These are phyloP conservation scores for Andinoacara biseriatus DNA, from an alignment of 2,113 vertebrate species.

Conservation along the genomic window DNA sequence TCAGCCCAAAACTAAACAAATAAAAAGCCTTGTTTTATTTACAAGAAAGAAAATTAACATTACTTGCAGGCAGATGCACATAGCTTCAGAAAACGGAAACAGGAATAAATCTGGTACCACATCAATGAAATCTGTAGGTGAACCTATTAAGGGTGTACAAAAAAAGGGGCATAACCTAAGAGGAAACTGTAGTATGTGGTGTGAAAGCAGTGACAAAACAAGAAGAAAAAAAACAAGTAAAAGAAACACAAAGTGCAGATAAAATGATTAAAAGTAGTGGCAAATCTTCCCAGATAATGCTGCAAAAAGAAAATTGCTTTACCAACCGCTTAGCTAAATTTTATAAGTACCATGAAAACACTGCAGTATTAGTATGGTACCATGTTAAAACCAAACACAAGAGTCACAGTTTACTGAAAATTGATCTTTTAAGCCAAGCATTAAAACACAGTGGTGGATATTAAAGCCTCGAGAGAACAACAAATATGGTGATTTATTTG, in stretches of 20 bases:
- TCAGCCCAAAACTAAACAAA: slow-evolving; percentile 17
- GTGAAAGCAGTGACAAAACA: slow-evolving; percentile 11
- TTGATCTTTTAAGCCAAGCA: slow-evolving; percentile 41
- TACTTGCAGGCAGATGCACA: slow-evolving; percentile 40
- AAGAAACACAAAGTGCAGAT: slow-evolving; percentile 62
- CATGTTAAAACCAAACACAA: slow-evolving; percentile 17
- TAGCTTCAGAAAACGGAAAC: slow-evolving; percentile 43
- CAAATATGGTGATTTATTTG: neutral
- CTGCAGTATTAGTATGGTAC: slow-evolving; percentile 24
- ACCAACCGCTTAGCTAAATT: slow-evolving; percentile 39
- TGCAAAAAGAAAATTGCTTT: slow-evolving; percentile 43
- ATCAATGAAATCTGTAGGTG: slow-evolving; percentile 42
- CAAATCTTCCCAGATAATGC: slow-evolving; percentile 48
- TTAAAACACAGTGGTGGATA: slow-evolving; percentile 1
- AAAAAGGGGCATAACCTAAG: neutral
- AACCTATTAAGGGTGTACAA: slow-evolving; percentile 40
- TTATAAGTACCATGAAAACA: slow-evolving; percentile 46
- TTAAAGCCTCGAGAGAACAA: neutral
- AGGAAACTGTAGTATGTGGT: slow-evolving; percentile 31
- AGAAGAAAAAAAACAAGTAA: neutral
- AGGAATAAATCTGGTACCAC: slow-evolving; percentile 43
- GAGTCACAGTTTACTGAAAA: slow-evolving; percentile 52
- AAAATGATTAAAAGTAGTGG: slow-evolving; percentile 62
- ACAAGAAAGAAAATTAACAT: slow-evolving; percentile 46
- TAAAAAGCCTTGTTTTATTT: slow-evolving; percentile 72